Base-by-base conservation (phyloP, 2,888 invertebrate genomes). In the Nomada goodeniana region DNA sequence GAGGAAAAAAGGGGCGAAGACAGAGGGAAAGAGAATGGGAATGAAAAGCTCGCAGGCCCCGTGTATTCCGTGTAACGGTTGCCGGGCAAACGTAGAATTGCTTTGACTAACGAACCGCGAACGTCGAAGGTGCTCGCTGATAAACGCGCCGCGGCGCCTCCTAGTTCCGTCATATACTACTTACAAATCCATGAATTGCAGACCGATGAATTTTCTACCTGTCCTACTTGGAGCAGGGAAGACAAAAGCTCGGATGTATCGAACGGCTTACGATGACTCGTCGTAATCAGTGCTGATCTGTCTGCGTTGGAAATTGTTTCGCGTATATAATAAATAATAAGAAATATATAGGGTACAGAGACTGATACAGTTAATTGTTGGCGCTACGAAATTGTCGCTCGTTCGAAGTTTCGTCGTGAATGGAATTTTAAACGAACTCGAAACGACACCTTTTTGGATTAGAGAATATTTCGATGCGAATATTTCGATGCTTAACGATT, bases 101-200 rank as follows among this genome's bases (percentile, higher is more conserved):
- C 87, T 88, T 90, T 89, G 88, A 89, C 87, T 89, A 89, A 89
- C 87, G 84, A 89, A 89, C 86, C 86, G 61, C 50, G 64, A 65
- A 64, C n/a, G 69, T 42, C 73, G 75, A 65, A 84, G 79, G 67
- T 73, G 71, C 82, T 79, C 73, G 64, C 74, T 72, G 76, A 75
- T 77, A 71, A 68, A 77, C 59, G 64, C 65, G 67, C 79, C 63
- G 73, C 63, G 75, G 72, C 61, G 60, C 57, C 72, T 69, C 68
- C 68, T 47, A 77, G 64, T 69, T 80, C 73, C 67, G 74, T 74
- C 71, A 59, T 57, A 84, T 82, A 80, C 72, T 74, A 70, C 85
- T 70, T 71, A 63, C 74, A 73, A 61, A 60, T 75, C 61, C 52
- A n/a, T 60, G 63, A n/a, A n/a, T n/a, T n/a, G 44, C 44, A 23